Evolutionary conservation across 2,113 vertebrate species (phyloP).

Genomic region (Xenotilapia longispinis): DNA sequence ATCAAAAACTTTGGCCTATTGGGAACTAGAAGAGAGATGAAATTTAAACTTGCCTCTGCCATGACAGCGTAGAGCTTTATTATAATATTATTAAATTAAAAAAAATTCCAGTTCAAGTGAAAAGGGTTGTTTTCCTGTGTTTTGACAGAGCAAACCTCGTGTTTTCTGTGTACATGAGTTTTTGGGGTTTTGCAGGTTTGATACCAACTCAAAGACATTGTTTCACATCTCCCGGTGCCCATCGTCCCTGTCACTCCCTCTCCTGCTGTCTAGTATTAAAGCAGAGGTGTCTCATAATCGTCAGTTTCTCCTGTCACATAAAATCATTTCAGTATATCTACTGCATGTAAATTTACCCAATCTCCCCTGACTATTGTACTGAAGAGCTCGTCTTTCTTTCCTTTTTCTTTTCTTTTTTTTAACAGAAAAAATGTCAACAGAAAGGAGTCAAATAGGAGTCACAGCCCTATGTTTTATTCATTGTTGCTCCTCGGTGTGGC

Average conservation of each 20-base stretch:
- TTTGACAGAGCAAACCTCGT: background rate
- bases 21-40: background rate
- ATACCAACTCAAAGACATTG: background rate
- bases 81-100: background rate
- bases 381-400: background rate
- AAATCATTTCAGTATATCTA: background rate
- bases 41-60: background rate
- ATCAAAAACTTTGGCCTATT: background rate
- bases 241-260: background rate
- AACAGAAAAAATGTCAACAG: background rate
- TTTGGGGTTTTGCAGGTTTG: background rate
- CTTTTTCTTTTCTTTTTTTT: background rate
- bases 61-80: background rate
- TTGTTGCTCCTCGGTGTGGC: background rate
- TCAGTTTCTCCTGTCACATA: background rate
- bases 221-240: conserved; percentile 8
- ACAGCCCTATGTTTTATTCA: conserved; percentile 66
- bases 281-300: background rate
- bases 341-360: conserved; percentile 1
- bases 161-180: background rate
- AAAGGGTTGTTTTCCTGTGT: background rate
- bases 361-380: background rate
- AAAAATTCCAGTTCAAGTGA: background rate
- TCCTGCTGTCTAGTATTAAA: background rate
- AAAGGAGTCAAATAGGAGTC: conserved; percentile 53